These are phyloP conservation scores for Drosophila anomalata DNA, from an alignment of 2,888 invertebrate species.

Conservation along the genomic window DNA sequence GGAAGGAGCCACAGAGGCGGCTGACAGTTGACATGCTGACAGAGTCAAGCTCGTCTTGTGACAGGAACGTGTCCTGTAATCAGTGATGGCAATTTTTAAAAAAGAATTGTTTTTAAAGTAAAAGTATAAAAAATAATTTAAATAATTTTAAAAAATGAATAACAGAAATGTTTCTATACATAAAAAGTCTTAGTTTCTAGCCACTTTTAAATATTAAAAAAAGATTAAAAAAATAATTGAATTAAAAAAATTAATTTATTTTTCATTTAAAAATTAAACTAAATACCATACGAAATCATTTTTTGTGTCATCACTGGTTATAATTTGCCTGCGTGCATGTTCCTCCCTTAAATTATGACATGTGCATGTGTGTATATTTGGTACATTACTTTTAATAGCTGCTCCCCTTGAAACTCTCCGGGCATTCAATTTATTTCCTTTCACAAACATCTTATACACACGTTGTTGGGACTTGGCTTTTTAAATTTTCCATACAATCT, in stretches of 20 bases:
- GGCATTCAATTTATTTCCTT: conserved; percentile 71
- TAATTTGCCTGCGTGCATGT: conserved; percentile 13
- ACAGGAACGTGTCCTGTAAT: conserved; percentile 23
- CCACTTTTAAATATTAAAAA: no score
- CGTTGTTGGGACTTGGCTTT: conserved; percentile 39
- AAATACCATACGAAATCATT: neutral
- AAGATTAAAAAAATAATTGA: no score
- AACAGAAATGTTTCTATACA: no score
- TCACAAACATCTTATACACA: conserved; percentile 67
- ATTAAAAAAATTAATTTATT: no score
- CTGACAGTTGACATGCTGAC: conserved; percentile 74
- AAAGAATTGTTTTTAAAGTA: neutral
- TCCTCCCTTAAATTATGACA: conserved; percentile 55
- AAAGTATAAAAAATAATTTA: neutral
- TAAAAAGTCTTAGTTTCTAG: no score
- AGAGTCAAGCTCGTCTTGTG: conserved; percentile 55
- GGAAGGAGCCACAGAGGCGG: conserved; percentile 43
- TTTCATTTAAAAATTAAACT: neutral
- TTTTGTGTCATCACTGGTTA: conserved; percentile 5
- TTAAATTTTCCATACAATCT: conserved; percentile 63
- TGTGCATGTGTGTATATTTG: conserved; percentile 51
- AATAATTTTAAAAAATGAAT: no score
- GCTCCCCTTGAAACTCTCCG: conserved; percentile 34
- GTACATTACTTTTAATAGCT: conserved; percentile 67
- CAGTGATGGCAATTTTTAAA: conserved; percentile 7